Evolutionary conservation across 2,113 vertebrate species (phyloP), one percentile per base, ranked within the genome.

Genomic region (Paradisaea rubra): DNA sequence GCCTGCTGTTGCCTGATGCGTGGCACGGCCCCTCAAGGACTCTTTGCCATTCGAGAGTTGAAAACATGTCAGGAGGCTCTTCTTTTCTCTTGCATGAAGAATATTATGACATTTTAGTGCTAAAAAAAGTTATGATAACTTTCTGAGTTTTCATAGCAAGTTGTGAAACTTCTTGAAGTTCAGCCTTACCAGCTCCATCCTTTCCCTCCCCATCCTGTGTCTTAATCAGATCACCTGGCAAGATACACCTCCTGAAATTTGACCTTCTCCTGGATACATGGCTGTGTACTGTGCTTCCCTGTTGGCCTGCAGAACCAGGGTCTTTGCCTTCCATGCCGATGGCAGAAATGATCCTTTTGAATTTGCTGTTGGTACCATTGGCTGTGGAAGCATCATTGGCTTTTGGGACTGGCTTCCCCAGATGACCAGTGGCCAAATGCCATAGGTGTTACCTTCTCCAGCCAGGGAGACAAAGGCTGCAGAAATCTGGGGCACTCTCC

Each of bases 31-130:
- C 96, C 94, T 94, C 92, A 93, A 96, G 96, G 94, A 95, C 87
- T 95, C 85, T 68, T 54, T 85, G 82, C 91, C 95, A 53, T 94
- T 79, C 4, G 63, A 92, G 94, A 94, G 77, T 54, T 92, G 92
- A 94, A 96, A 96, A 95, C 63, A 70, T 93, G 93, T 95, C 96
- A 94, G 94, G 94, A 96, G 89, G 81, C 74, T 93, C 89, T 72
- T 92, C 84, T 93, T 80, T 79, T 85, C 88, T 95, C 93, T 61
- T 59, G 61, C 74, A 61, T 31, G 68, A 81, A 60, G 78, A 83
- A 44, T 81, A 77, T 87, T 35, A 72, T 93, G 95, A 95, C 88
- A 95, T 83, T 81, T 80, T 83, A 89, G 35, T 33, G 63, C 73
- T 88, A 78, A 85, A 84, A 91, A 88, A 91, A 93, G 93, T 95